Conservation (phyloP, 2,113 vertebrate species). For the Neogobius melanostomus region DNA sequence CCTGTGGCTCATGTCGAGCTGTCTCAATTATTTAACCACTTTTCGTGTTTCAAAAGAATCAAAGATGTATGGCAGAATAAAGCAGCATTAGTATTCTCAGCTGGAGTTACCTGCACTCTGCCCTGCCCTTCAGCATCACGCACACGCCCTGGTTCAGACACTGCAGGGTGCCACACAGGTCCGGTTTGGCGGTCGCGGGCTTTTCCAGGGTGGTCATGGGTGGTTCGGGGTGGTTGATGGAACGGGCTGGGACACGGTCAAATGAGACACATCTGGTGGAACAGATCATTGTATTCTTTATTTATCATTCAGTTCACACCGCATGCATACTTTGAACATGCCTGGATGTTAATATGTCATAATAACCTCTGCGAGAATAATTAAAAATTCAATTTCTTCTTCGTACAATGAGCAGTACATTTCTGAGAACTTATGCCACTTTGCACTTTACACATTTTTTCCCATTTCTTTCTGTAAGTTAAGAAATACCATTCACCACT, state of each 20-base stretch:
- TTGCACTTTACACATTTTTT: too few species aligned
- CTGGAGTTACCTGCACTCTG: slow-evolving; percentile 81
- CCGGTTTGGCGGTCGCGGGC: not conserved
- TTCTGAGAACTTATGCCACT: too few species aligned
- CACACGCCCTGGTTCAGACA: slow-evolving; percentile 87
- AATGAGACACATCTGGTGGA: slow-evolving; percentile 83
- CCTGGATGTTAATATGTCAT: too few species aligned
- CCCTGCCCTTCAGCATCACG: slow-evolving; percentile 11
- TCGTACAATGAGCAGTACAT: too few species aligned
- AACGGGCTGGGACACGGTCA: slow-evolving; percentile 65
- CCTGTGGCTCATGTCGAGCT: not conserved
- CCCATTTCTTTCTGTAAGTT: too few species aligned
- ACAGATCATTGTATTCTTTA: not conserved
- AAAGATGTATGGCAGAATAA: not conserved
- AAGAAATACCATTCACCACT: not conserved
- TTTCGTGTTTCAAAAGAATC: slow-evolving; percentile 3
- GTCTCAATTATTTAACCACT: not conserved
- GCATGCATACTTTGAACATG: too few species aligned
- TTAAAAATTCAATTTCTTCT: too few species aligned
- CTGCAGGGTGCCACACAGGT: slow-evolving; percentile 57
- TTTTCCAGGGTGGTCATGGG: not conserved
- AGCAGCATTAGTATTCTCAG: not conserved
- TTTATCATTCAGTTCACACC: not conserved
- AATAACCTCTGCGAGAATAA: too few species aligned
- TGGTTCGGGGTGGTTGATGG: slow-evolving; percentile 17